phyloP scores from a whole-genome alignment of 1,140 invertebrate genomes.

The Chrysomallon squamiferum region DNA sequence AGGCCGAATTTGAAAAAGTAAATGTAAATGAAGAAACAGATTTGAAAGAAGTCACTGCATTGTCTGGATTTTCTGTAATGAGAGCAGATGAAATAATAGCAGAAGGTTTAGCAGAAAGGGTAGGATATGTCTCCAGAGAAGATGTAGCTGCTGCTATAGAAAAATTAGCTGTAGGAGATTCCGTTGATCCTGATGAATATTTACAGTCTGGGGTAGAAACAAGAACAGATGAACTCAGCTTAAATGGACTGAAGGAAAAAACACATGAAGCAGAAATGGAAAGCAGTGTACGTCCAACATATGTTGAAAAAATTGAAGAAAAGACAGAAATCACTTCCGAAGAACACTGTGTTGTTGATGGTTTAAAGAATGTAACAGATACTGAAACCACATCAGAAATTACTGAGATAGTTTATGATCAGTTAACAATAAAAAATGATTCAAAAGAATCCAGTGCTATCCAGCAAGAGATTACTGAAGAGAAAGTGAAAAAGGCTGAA shows the following conservation, averaged over 20 bases:
- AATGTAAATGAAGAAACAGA: neutral
- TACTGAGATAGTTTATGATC: no score
- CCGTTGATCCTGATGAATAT: neutral
- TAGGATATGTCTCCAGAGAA: neutral
- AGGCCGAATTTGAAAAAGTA: no score
- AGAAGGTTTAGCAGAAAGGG: neutral
- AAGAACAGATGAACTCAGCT: neutral
- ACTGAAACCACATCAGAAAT: no score
- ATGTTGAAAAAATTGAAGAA: neutral
- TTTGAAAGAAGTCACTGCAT: neutral
- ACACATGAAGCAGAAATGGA: no score
- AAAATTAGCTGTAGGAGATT: neutral
- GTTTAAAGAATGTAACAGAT: no score
- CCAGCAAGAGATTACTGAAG: neutral
- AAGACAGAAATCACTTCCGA: neutral
- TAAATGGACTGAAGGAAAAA: no score
- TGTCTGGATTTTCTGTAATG: neutral
- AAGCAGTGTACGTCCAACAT: neutral
- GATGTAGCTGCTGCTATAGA: neutral
- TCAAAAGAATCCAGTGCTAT: no score
- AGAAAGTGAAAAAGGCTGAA: neutral
- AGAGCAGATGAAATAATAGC: constrained; percentile 1
- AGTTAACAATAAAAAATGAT: no score
- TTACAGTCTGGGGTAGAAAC: neutral
- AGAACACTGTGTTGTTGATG: no score